Evolutionary conservation across 2,113 vertebrate species (phyloP), one percentile per base, ranked within the genome.

Genomic region (Macquaria ambigua): DNA sequence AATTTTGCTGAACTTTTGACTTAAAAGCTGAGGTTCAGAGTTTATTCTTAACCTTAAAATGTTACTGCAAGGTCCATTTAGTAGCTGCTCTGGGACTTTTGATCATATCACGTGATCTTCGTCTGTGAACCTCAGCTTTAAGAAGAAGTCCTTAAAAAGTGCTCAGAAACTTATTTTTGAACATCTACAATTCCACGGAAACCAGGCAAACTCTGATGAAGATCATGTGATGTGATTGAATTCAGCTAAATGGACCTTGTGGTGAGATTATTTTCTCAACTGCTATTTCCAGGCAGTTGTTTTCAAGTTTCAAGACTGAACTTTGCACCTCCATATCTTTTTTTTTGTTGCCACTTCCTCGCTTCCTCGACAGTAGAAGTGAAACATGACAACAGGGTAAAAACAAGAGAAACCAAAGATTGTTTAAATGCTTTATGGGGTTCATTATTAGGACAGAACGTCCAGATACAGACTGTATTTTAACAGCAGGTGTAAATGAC

Each of bases 191-290:
- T 8, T 20, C 3, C 25, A 20, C 6, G 6, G 11, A 5, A 37
- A 37, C 1, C 4, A 34, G 31, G 21, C 10, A n/a, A 43, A 43
- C 39, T n/a, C 59, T 6, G 15, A 11, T 50, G 58, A 34, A 28
- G 39, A 31, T 50, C 18, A 50, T 16, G 16, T 53, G 18, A 25
- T 28, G 9, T n/a, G 28, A 68, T 1, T 43, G 52, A 67, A 61
- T 43, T 43, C 43, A n/a, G n/a, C 61, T 69, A 74, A 58, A 79
- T 37, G 46, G 48, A 63, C 50, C 21, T 8, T 58, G 64, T 53
- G 53, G 50, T 75, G 50, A 62, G 15, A 55, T 41, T 82, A 0
- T 23, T 86, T 78, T 67, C 75, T 48, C 50, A 66, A 25, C 28
- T 12, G 25, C 59, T 41, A 69, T 25, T 61, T 43, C 23, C 46